These are phyloP conservation scores for Ectemnius continuus DNA, from an alignment of 2,888 invertebrate species.

Conservation along the genomic window DNA sequence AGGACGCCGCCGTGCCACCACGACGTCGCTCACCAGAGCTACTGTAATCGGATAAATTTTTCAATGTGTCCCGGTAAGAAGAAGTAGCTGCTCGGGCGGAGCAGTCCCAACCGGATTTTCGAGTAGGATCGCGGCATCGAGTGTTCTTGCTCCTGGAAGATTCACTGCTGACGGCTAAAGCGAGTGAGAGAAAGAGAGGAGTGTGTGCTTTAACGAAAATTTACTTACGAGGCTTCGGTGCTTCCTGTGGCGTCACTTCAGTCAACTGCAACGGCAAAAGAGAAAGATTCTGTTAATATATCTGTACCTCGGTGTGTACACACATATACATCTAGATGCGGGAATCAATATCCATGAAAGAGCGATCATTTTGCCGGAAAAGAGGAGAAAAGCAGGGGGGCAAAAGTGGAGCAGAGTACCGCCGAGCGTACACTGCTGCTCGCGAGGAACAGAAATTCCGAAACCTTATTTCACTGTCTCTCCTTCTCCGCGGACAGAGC, in stretches of 20 bases:
- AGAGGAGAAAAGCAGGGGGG: background rate
- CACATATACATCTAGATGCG: too few species aligned
- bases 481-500: background rate
- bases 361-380: too few species aligned
- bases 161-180: constrained; percentile 21
- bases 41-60: constrained; percentile 41
- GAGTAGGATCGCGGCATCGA: constrained; percentile 38
- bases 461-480: constrained; percentile 2
- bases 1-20: too few species aligned
- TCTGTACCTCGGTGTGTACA: too few species aligned
- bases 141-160: constrained; percentile 31
- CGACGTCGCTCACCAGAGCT: too few species aligned
- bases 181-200: background rate
- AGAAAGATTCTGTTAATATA: background rate
- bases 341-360: too few species aligned
- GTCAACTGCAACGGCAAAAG: constrained; percentile 75
- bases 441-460: background rate
- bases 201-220: constrained; percentile 6
- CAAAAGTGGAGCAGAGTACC: background rate
- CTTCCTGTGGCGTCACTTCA: constrained; percentile 75
- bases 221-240: constrained; percentile 78
- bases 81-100: constrained; percentile 18
- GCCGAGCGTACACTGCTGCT: background rate
- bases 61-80: constrained; percentile 1
- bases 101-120: constrained; percentile 31